Evolutionary conservation across 2,797 vertebrate genomes (phyloP), one percentile per base, ranked within the genome.

Genomic region (Ispidina picta): DNA sequence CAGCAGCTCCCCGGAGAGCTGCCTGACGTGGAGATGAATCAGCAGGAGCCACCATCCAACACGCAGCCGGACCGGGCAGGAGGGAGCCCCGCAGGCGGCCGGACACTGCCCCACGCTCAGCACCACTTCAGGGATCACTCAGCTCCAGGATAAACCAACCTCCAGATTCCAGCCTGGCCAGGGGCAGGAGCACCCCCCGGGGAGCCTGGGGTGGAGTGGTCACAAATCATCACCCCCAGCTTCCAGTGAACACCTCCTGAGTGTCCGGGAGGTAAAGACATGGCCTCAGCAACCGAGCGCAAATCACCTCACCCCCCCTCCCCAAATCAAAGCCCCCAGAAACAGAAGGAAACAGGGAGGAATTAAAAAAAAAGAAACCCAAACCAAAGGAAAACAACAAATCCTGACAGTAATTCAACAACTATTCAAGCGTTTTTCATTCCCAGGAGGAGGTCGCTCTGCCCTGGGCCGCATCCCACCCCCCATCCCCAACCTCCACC

Each of bases 101-200:
- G 3, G 55, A 60, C 8, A 2, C 11, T 4, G 62, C 44, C 31
- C 31, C 22, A 12, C 8, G 2, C 2, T 23, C 52, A 29, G 69
- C 35, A 1, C 26, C 2, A 1, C 46, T 37, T 4, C 8, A 6
- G 20, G 69, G 29, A 56, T 3, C 4, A 0, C 33, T 54, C 49
- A 4, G 5, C 19, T 43, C 58, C 83, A 51, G 9, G 54, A 22
- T 5, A 0, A 68, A 16, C 7, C 15, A 17, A 22, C 13, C 22
- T 26, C 33, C 1, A 0, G 46, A 19, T 13, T 26, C 43, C 23
- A 31, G 41, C 31, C 54, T 29, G 11, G 1, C 60, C 2, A 1
- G 4, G 44, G 15, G 17, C 43, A 16, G 79, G 19, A 63, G 70
- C 81, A 55, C 9, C 74, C 54, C 3, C 1, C 6, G 1, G 39